Percentiles rank a stretch among this genome's conserved stretches.
These are phyloP conservation scores for Artemia sp. DNA, from an alignment of 2,888 invertebrate genomes.

Conservation along the genomic window DNA sequence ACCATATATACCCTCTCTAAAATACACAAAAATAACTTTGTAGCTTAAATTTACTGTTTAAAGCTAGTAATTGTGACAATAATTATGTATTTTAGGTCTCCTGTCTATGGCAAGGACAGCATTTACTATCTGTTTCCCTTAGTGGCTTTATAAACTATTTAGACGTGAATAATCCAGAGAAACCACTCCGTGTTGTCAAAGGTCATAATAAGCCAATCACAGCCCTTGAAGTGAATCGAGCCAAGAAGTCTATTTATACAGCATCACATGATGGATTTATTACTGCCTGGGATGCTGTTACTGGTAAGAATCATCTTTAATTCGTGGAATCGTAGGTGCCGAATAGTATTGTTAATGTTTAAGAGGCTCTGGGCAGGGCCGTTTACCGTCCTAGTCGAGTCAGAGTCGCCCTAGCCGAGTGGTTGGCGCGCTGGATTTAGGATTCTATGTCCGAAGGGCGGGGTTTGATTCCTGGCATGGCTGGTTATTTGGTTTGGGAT, in stretches of 20 bases:
- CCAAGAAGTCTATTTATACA: slow-evolving; percentile 60
- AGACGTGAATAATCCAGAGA: slow-evolving; percentile 63
- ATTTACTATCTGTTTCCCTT: slow-evolving; percentile 76
- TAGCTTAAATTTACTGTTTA: not conserved
- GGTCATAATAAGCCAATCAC: slow-evolving; percentile 98
- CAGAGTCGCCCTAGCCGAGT: not conserved
- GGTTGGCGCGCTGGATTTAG: not conserved
- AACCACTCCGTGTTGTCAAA: slow-evolving; percentile 62
- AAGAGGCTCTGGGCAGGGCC: not conserved
- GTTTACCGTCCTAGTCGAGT: not conserved
- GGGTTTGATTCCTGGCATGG: too few relatives aligned
- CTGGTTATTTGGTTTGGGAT: too few relatives aligned
- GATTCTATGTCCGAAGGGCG: too few relatives aligned
- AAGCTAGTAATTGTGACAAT: too few relatives aligned
- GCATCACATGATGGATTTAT: slow-evolving; percentile 86
- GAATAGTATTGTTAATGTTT: too few relatives aligned
- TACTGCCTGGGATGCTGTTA: slow-evolving; percentile 60
- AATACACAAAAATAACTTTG: not conserved
- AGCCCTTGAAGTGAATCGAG: slow-evolving; percentile 57
- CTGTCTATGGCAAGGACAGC: slow-evolving; percentile 82
- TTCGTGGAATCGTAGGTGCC: too few relatives aligned
- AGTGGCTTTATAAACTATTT: slow-evolving; percentile 88
- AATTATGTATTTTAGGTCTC: slow-evolving; percentile 46
- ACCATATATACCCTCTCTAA: not conserved
- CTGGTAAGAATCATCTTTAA: slow-evolving; percentile 30